These are phyloP conservation scores for Microhierax caerulescens DNA, from an alignment of 2,797 vertebrate genomes.

Conservation along the genomic window DNA sequence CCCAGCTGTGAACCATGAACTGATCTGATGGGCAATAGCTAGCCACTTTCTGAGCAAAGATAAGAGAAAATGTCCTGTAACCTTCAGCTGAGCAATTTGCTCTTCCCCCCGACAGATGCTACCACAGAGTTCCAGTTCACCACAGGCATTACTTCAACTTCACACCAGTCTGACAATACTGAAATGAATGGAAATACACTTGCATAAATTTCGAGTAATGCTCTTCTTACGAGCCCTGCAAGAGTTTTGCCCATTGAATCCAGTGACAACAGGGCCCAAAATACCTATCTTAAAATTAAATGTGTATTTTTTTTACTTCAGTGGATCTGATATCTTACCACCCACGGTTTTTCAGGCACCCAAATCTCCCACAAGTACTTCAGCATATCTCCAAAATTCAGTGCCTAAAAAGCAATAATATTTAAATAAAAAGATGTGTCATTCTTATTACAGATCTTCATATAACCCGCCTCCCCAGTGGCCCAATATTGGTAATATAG, in stretches of 20 bases:
- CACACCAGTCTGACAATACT: neutral
- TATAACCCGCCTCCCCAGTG: neutral
- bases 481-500: neutral
- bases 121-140: neutral
- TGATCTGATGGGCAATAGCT: neutral
- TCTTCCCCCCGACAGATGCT: neutral
- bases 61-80: neutral
- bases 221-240: neutral
- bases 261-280: neutral
- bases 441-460: conserved; percentile 5
- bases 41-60: neutral
- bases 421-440: conserved; percentile 62
- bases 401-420: conserved; percentile 66
- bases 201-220: neutral
- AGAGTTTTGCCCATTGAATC: neutral
- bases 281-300: conserved; percentile 4
- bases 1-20: neutral
- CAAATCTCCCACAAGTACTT: conserved; percentile 64
- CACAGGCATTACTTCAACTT: neutral
- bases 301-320: conserved; percentile 23
- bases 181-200: neutral
- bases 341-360: conserved; percentile 51
- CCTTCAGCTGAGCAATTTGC: neutral
- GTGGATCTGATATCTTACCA: conserved; percentile 56
- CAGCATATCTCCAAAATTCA: conserved; percentile 63